Evolutionary conservation across 37 sponge, comb jelly and placozoan species (phyloP), one percentile per base, ranked within the genome.

Genomic region (Ephydatia muelleri): DNA sequence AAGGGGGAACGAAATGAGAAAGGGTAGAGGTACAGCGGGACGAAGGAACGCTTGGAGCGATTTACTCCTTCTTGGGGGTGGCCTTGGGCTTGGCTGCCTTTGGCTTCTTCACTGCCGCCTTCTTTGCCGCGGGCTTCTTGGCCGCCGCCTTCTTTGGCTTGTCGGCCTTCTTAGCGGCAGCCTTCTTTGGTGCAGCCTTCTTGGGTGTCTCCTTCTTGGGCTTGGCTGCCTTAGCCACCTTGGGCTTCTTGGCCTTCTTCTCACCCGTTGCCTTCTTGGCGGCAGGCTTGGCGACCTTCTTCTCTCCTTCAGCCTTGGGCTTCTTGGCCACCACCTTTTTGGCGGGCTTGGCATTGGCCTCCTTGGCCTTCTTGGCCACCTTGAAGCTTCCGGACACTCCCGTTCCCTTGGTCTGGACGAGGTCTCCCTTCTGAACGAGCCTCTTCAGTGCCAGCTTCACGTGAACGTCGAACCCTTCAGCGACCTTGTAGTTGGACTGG

Each of bases 371-470:
- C 72, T 69, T 75, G 73, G 69, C 82, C 28, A 95, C 36, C 75
- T 87, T 93, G 94, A 97, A 97, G 73, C 86, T 85, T 21, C 98
- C 98, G 71, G 92, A 87, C 13, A 90, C 94, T 12, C 98, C 96
- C 1, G 70, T 78, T 37, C 98, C 98, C 74, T 93, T 97, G 64
- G 74, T 81, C 71, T 97, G 94, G 77, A 82, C 71, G 36, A 97
- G 91, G 28, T 31, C 33, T 19, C 88, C 84, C 5, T 77, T 87
- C 16, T 33, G 57, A 26, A 97, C 90, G 32, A 77, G 70, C 1
- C 96, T 78, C 81, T 87, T 91, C 26, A 97, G 84, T 25, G 88
- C 84, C 73, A 91, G 30, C 79, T 91, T 95, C 74, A 89, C 75
- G 65, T 93, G 96, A 25, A 84, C 79, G 3, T 88, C 88, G 43